Base-by-base conservation (phyloP, 2,113 vertebrate species). In the Argyrosomus japonicus region DNA sequence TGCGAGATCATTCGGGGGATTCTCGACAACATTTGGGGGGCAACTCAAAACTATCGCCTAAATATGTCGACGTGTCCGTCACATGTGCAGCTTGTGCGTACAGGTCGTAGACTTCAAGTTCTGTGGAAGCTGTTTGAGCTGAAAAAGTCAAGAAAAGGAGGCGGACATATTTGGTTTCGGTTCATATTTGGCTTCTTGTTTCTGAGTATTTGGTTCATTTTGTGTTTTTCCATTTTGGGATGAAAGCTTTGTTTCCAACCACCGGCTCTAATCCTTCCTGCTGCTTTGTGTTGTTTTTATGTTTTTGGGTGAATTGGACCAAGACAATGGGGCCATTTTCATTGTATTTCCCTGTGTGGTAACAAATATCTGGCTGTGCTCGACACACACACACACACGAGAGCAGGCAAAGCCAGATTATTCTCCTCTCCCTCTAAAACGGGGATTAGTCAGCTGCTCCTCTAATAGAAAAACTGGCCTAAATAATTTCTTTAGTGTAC, bases 391-490 rank as follows among this genome's bases (percentile, higher is more conserved):
- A 58, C 57, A 17, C 68, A 45, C 58, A 45, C 48, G n/a, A 43
- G 40, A 43, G 7, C 77, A 76, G 62, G 82, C 74, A 75, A 64
- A 79, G 82, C 85, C 81, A 87, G 87, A 90, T 90, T 88, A 86
- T 82, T 83, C 83, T 74, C 77, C 57, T 85, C 82, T 76, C 74
- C 68, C 75, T 74, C 80, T 84, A 72, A 86, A 84, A 81, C 83
- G 69, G 75, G 86, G 84, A 92, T 91, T 80, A 93, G 84, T 87
- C 85, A 81, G 77, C 75, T 89, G 89, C 70, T 83, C 57, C 85
- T 76, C 82, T 83, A 92, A 89, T 89, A 89, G 88, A 85, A 84
- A 87, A 88, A 91, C 82, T 87, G 85, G 57, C 82, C 84, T 87
- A 83, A 79, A 92, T 89, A 80, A 43, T 83, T 29, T 85, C 19